A percentile compares a stretch with the other conserved stretches of the same genome.
Conservation (phyloP, 2,888 invertebrate genomes). For the Venusia cambrica region DNA sequence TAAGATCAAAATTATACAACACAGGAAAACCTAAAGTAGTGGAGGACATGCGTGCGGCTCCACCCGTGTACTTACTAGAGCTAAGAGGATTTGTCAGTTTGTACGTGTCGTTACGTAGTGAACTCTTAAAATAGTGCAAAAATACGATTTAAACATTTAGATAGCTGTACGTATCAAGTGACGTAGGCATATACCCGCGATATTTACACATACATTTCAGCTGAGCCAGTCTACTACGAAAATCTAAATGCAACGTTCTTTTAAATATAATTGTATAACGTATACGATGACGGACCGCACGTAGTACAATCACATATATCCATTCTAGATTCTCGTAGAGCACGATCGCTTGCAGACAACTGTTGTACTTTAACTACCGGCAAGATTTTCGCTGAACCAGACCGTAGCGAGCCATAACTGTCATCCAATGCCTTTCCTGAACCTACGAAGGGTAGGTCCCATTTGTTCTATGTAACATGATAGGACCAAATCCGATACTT, state of each 20-base stretch:
- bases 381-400: conserved; percentile 37
- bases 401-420: conserved; percentile 10
- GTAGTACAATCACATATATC: too few species aligned
- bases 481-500: too few species aligned
- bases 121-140: conserved; percentile 40
- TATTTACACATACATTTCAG: too few species aligned
- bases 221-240: too few species aligned
- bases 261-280: too few species aligned
- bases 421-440: conserved; percentile 11
- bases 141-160: conserved; percentile 37
- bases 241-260: too few species aligned
- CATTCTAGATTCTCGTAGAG: too few species aligned
- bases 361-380: conserved; percentile 44
- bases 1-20: conserved; percentile 58
- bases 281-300: too few species aligned
- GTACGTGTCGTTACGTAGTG: conserved; percentile 47
- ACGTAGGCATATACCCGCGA: too few species aligned
- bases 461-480: too few species aligned
- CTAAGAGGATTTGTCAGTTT: conserved; percentile 41
- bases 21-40: conserved; percentile 36
- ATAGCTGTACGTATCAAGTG: too few species aligned
- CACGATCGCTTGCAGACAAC: conserved; percentile 1
- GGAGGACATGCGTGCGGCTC: conserved; percentile 16
- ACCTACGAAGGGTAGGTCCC: too few species aligned
- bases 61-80: conserved; percentile 11